phyloP scores from a whole-genome alignment of 2,797 vertebrate species.

The Petrocephalus schoutedeni region DNA sequence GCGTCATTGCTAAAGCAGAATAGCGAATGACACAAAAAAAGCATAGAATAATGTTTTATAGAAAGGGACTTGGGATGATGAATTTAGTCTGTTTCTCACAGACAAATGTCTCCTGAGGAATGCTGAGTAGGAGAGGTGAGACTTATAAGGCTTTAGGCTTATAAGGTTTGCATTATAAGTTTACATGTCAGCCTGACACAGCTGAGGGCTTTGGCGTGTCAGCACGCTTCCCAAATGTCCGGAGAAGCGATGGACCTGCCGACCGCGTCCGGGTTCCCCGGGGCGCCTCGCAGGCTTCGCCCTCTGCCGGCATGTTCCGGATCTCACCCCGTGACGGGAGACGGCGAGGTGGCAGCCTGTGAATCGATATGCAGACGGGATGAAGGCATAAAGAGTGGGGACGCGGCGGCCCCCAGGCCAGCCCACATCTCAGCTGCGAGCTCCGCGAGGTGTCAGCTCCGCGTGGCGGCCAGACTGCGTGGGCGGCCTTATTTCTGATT shows the following conservation, averaged over 20 bases:
- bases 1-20: not conserved
- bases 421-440: constrained; percentile 59
- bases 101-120: not conserved
- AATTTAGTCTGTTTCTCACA: not conserved
- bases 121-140: not conserved
- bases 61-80: not conserved
- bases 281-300: not conserved
- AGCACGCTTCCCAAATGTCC: not conserved
- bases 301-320: not conserved
- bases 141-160: too few relatives aligned
- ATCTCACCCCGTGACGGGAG: not conserved
- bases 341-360: not conserved
- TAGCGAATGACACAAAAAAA: not conserved
- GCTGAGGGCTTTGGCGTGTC: not conserved
- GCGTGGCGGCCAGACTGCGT: constrained; percentile 62
- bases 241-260: not conserved
- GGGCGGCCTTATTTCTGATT: constrained; percentile 62
- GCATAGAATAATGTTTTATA: not conserved
- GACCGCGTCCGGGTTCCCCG: not conserved
- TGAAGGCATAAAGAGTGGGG: constrained; percentile 33
- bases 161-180: not conserved
- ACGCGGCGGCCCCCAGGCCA: constrained; percentile 33
- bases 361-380: not conserved
- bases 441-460: constrained; percentile 58
- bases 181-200: not conserved